phyloP scores from a whole-genome alignment of 2,888 invertebrate species.

The Axea sp. region DNA sequence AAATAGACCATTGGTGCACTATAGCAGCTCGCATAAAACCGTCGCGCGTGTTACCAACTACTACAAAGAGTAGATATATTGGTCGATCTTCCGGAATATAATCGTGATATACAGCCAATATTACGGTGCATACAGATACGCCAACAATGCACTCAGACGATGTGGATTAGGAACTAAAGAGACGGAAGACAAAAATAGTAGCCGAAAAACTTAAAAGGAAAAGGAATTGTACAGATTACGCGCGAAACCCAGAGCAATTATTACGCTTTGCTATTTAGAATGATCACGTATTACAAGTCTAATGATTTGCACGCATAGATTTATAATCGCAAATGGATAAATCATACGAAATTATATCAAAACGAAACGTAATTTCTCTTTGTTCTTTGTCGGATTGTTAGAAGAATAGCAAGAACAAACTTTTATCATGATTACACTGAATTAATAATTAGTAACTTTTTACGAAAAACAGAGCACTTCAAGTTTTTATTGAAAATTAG shows the following conservation, averaged over 20 bases:
- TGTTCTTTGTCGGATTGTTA: too few relatives aligned
- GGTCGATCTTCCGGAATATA: conserved; percentile 66
- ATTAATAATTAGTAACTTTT: too few relatives aligned
- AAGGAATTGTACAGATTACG: conserved; percentile 29
- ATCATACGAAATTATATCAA: too few relatives aligned
- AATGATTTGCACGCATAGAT: conserved; percentile 50
- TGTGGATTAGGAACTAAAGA: conserved; percentile 22
- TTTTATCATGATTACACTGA: too few relatives aligned
- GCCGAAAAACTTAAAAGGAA: conserved; percentile 30
- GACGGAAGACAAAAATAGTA: conserved; percentile 12
- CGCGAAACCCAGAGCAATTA: conserved; percentile 18
- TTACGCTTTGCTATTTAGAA: conserved; percentile 6
- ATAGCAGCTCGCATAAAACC: conserved; percentile 72
- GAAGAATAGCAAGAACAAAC: too few relatives aligned
- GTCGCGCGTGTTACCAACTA: conserved; percentile 66
- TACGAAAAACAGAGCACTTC: too few relatives aligned
- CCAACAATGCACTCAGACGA: conserved; percentile 37
- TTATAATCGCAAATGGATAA: conserved; percentile 36
- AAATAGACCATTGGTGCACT: conserved; percentile 70
- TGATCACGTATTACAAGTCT: conserved; percentile 31
- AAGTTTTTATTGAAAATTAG: too few relatives aligned
- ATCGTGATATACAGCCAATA: conserved; percentile 75
- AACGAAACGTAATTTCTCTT: too few relatives aligned
- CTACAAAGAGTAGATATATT: conserved; percentile 58
- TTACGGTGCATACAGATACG: conserved; percentile 67